Evolutionary conservation across 2,797 vertebrate species (phyloP), one percentile per base, ranked within the genome.

Genomic region (Lemur catta): DNA sequence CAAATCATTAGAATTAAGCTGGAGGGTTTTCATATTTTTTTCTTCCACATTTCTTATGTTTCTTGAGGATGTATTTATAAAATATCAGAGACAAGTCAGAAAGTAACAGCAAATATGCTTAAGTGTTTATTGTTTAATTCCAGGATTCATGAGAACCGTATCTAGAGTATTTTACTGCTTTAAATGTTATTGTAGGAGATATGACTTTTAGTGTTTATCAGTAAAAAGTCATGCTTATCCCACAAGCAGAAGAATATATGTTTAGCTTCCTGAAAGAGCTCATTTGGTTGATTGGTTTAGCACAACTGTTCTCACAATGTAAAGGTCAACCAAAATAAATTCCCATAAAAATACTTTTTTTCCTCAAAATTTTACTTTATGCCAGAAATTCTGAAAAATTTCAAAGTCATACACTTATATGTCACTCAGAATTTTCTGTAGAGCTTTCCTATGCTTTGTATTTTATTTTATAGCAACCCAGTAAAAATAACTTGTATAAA

Each of bases 1-100:
- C 69, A 92, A 41, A 93, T 50, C 50, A 75, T 81, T 97, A 95
- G 52, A 30, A 94, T 88, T 90, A 75, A 11, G 1, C 65, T 95
- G 1, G 15, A 93, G 57, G 48, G 14, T 30, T 72, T 93, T 92
- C 92, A 48, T 48, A 26, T 52, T 50, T 63, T 97, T 50, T 41
- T 79, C 2, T 76, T 85, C 9, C 1, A 8, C 6, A 41, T 89
- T 13, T 86, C 38, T 75, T 72, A 22, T 50, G 12, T 84, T 91
- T 93, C 43, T 80, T 84, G 17, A 88, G 43, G 72, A 67, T 38
- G 33, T 0, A 26, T 55, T 72, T 6, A 57, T 35, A 57, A 91
- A 50, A 18, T 86, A 90, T 80, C 46, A 74, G 20, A 84, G 5
- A n/a, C 5, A 38, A 92, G 7, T 81, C 18, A 48, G 41, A 93